A percentile compares a stretch with the other conserved stretches of the same genome.
These are phyloP conservation scores for Salvator merianae DNA, from an alignment of 2,113 vertebrate species.

Conservation along the genomic window DNA sequence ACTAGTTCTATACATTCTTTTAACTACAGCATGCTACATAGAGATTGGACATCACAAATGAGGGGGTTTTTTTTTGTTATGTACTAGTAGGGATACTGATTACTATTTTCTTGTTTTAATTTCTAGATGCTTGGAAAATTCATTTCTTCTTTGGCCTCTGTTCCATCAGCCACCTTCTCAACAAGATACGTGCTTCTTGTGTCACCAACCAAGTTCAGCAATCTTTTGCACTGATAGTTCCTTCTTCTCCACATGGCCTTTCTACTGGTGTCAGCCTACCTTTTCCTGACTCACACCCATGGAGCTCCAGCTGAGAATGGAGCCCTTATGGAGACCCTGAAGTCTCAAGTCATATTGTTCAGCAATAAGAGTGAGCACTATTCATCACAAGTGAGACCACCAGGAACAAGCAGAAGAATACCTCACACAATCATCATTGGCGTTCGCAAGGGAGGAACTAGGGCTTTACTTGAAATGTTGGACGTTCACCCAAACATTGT, in stretches of 20 bases:
- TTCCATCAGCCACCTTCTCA: constrained; percentile 40
- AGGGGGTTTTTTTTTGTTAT: not conserved
- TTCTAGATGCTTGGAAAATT: constrained; percentile 68
- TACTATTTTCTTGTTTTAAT: constrained; percentile 41
- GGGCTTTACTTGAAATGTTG: constrained; percentile 91
- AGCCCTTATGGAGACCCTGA: constrained; percentile 67
- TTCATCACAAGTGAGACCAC: constrained; percentile 75
- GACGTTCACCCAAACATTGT: constrained; percentile 92
- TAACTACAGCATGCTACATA: not conserved
- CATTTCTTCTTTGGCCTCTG: constrained; percentile 44
- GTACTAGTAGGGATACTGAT: constrained; percentile 33
- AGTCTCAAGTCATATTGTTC: constrained; percentile 68
- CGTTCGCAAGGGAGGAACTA: constrained; percentile 91
- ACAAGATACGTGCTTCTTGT: constrained; percentile 58
- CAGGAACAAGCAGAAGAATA: constrained; percentile 81
- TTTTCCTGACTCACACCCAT: constrained; percentile 80
- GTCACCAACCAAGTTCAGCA: constrained; percentile 63
- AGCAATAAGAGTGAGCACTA: constrained; percentile 77
- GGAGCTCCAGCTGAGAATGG: constrained; percentile 74
- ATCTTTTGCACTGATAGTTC: constrained; percentile 58
- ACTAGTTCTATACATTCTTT: not conserved
- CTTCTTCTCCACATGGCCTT: constrained; percentile 81
- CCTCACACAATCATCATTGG: constrained; percentile 93
- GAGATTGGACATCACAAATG: not conserved
- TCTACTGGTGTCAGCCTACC: constrained; percentile 79